phyloP scores from a whole-genome alignment of 2,888 invertebrate species.

The Folsomia candida region DNA sequence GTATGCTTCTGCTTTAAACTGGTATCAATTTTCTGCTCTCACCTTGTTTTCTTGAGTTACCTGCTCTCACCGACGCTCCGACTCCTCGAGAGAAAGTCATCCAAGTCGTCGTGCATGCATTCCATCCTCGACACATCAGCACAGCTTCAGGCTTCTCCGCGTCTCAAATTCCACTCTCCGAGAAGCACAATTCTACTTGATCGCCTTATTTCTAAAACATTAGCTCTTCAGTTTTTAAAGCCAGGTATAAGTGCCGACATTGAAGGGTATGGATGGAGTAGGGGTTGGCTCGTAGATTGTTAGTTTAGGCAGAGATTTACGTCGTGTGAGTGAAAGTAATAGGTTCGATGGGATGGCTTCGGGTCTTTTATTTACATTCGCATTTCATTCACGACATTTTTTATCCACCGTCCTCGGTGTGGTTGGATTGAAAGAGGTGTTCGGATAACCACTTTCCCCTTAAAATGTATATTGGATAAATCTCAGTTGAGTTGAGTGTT shows the following conservation, averaged over 20 bases:
- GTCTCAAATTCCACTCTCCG: too few species aligned
- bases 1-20: neutral
- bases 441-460: too few species aligned
- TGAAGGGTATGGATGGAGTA: too few species aligned
- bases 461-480: too few species aligned
- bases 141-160: too few species aligned
- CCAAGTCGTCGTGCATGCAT: too few species aligned
- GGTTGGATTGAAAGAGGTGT: neutral
- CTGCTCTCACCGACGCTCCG: too few species aligned
- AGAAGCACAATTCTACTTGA: neutral
- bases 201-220: neutral
- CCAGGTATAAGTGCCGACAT: neutral
- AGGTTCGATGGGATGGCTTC: neutral
- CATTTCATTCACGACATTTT: neutral
- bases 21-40: conserved; percentile 5
- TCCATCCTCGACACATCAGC: too few species aligned
- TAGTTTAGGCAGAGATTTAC: neutral
- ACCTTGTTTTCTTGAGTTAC: too few species aligned
- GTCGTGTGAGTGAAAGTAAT: neutral
- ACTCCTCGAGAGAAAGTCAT: too few species aligned
- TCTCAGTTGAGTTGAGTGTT: too few species aligned
- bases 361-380: conserved; percentile 9
- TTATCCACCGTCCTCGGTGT: neutral
- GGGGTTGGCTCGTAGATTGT: neutral
- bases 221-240: neutral